phyloP scores from a whole-genome alignment of 2,888 invertebrate genomes.

The Coleophora flavipennella region DNA sequence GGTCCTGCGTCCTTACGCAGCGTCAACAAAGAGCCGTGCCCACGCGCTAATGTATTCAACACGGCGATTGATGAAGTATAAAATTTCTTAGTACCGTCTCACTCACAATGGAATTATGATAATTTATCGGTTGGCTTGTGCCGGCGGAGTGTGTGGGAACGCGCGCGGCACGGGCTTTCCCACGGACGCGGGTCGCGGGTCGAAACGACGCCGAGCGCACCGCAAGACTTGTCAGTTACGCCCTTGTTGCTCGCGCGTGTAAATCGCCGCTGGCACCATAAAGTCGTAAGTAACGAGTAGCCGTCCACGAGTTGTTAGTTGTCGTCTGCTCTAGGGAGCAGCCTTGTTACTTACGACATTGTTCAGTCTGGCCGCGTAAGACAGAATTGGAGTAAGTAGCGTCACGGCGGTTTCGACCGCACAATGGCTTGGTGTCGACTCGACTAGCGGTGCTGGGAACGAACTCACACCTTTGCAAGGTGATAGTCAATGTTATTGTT shows the following conservation, averaged over 20 bases:
- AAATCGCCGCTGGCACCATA: too few species aligned
- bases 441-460: conserved; percentile 67
- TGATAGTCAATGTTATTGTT: conserved; percentile 62
- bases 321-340: conserved; percentile 28
- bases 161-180: conserved; percentile 71
- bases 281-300: conserved; percentile 2
- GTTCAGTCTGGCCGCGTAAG: conserved; percentile 41
- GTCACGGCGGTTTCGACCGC: conserved; percentile 68
- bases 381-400: conserved; percentile 73
- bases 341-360: conserved; percentile 45
- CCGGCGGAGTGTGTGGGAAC: conserved; percentile 73
- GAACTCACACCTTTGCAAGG: conserved; percentile 58
- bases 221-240: conserved; percentile 37
- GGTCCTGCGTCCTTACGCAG: conserved; percentile 32
- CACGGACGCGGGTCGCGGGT: conserved; percentile 45
- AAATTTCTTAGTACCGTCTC: conserved; percentile 73
- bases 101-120: conserved; percentile 74
- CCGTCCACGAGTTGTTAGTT: conserved; percentile 38
- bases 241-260: conserved; percentile 24
- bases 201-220: conserved; percentile 41
- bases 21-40: conserved; percentile 55
- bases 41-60: conserved; percentile 72
- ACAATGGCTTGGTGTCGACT: conserved; percentile 64
- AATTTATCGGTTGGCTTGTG: conserved; percentile 73
- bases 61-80: conserved; percentile 71